phyloP scores from a whole-genome alignment of 2,797 vertebrate species.

The Gastrophryne carolinensis region DNA sequence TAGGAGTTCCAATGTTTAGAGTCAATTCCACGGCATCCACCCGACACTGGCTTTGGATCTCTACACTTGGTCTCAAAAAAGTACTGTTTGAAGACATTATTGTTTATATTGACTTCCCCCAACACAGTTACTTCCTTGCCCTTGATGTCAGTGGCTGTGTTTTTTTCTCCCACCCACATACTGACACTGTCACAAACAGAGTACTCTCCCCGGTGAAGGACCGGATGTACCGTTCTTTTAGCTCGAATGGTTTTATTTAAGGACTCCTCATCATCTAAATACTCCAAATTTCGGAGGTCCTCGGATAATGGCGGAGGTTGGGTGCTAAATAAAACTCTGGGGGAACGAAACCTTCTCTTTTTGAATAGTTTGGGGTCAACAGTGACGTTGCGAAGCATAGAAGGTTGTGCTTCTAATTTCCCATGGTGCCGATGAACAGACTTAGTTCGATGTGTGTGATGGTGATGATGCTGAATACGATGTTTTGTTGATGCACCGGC shows the following conservation, averaged over 20 bases:
- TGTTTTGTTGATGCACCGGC: conserved; percentile 61
- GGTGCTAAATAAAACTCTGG: conserved; percentile 89
- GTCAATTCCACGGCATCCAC: conserved; percentile 90
- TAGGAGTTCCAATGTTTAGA: conserved; percentile 96
- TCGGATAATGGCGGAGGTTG: conserved; percentile 72
- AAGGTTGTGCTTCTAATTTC: conserved; percentile 54
- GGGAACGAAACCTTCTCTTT: conserved; percentile 81
- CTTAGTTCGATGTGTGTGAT: conserved; percentile 56
- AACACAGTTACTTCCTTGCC: conserved; percentile 93
- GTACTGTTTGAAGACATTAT: conserved; percentile 92
- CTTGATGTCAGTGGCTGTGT: conserved; percentile 91
- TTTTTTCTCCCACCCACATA: conserved; percentile 94
- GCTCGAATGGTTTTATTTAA: conserved; percentile 72
- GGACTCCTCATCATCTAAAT: conserved; percentile 48
- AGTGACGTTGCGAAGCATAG: conserved; percentile 64
- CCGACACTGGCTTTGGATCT: conserved; percentile 70
- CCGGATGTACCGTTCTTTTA: conserved; percentile 73
- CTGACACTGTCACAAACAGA: conserved; percentile 95
- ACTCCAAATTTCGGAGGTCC: conserved; percentile 57
- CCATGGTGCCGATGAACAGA: conserved; percentile 55
- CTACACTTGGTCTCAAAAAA: conserved; percentile 97
- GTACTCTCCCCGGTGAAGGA: conserved; percentile 86
- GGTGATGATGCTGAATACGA: conserved; percentile 51
- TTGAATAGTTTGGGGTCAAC: conserved; percentile 86
- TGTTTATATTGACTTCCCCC: conserved; percentile 91